Percentiles rank a stretch among this genome's conserved stretches.
These are phyloP conservation scores for Drosophila setifemur DNA, from an alignment of 1,140 invertebrate genomes.

Conservation along the genomic window DNA sequence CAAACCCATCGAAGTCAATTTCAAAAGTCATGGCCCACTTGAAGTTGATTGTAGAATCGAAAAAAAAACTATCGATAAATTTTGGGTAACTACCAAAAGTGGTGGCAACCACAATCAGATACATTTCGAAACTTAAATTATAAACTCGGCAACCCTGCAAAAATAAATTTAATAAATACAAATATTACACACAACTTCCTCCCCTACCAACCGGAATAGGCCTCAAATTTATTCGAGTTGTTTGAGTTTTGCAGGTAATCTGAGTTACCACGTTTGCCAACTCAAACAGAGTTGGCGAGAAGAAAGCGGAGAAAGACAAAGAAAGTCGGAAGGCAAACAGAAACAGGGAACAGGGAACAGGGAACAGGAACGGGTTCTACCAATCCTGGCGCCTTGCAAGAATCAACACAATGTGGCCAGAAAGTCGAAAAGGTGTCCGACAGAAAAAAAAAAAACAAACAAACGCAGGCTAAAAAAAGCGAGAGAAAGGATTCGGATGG, in stretches of 20 bases:
- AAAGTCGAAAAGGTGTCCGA: slow-evolving; percentile 56
- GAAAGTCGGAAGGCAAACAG: not conserved
- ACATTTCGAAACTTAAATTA: too few species aligned
- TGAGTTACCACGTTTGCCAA: slow-evolving; percentile 36
- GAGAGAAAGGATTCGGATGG: not conserved
- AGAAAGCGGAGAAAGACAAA: slow-evolving; percentile 3
- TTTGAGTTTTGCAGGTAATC: slow-evolving; percentile 63
- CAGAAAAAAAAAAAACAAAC: not conserved
- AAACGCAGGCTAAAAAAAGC: too few species aligned
- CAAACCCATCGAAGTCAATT: too few species aligned
- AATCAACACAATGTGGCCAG: slow-evolving; percentile 50
- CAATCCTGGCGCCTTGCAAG: not conserved
- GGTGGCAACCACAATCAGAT: too few species aligned
- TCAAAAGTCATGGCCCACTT: too few species aligned
- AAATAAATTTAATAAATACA: slow-evolving; percentile 37
- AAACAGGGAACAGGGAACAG: too few species aligned
- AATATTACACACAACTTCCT: slow-evolving; percentile 31
- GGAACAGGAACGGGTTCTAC: not conserved
- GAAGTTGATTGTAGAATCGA: too few species aligned
- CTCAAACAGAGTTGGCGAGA: slow-evolving; percentile 45
- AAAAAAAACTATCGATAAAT: too few species aligned
- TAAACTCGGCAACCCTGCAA: too few species aligned
- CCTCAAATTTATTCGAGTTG: slow-evolving; percentile 48
- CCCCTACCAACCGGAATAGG: not conserved
- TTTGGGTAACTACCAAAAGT: too few species aligned